Evolutionary conservation across 2,113 vertebrate genomes (phyloP).

Genomic region (Leptocoma aspasia): DNA sequence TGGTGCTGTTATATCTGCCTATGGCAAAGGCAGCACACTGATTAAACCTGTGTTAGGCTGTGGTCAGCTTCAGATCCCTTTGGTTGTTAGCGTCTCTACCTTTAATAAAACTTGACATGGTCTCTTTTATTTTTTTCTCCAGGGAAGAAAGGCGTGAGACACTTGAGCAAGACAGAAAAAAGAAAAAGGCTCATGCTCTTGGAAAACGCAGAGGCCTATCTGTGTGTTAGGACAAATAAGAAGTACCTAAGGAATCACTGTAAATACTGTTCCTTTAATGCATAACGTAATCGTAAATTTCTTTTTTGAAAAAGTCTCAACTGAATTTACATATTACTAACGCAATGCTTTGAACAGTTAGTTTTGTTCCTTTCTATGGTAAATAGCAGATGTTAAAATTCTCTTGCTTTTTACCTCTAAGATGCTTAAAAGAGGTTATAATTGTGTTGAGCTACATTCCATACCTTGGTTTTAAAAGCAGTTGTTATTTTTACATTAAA

Average conservation of each 20-base stretch:
- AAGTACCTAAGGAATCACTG: background rate
- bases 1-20: background rate
- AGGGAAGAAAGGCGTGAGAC: conserved; percentile 83
- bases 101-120: background rate
- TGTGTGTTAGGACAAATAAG: background rate
- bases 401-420: background rate
- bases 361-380: background rate
- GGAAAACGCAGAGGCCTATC: conserved; percentile 79
- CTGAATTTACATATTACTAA: background rate
- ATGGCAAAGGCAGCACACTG: background rate
- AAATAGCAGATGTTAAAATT: background rate
- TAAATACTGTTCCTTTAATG: conserved; percentile 20
- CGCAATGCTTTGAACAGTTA: background rate
- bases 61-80: background rate
- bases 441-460: background rate
- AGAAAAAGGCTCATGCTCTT: conserved; percentile 81
- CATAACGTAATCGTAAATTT: background rate
- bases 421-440: background rate
- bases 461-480: background rate
- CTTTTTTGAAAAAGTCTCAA: rapidly evolving
- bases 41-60: background rate
- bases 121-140: background rate
- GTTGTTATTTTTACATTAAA: background rate
- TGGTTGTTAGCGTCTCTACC: background rate
- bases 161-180: conserved; percentile 74